phyloP scores from a whole-genome alignment of 2,888 invertebrate species.

The Sinelater perroti region DNA sequence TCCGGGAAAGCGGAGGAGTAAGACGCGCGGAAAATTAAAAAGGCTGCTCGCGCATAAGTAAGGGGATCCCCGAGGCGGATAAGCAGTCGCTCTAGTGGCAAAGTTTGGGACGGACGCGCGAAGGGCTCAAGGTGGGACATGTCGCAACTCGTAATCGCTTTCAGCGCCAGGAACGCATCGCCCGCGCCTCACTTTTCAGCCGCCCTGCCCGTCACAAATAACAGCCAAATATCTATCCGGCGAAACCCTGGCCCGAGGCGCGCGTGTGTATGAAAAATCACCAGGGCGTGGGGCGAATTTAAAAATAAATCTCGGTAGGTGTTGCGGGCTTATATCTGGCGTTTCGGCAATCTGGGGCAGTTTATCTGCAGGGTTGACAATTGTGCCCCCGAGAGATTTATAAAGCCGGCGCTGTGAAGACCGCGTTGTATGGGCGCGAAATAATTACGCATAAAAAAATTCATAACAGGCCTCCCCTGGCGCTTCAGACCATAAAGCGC shows the following conservation, averaged over 20 bases:
- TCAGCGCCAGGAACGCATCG: slow-evolving; percentile 2
- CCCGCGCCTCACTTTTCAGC: slow-evolving; percentile 12
- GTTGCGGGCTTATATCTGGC: slow-evolving; percentile 14
- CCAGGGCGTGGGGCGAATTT: slow-evolving; percentile 25
- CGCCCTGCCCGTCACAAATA: slow-evolving; percentile 21
- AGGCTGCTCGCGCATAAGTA: slow-evolving; percentile 12
- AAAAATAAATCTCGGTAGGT: slow-evolving; percentile 26
- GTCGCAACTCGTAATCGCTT: slow-evolving; percentile 9
- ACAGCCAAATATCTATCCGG: slow-evolving; percentile 16
- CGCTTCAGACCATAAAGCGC: slow-evolving; percentile 4
- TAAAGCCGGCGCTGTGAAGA: not conserved
- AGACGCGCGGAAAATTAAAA: slow-evolving; percentile 13
- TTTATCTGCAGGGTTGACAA: slow-evolving; percentile 13
- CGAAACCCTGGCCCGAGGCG: slow-evolving; percentile 19
- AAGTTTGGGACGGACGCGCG: slow-evolving; percentile 6
- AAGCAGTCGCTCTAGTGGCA: slow-evolving; percentile 5
- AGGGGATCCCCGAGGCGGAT: slow-evolving; percentile 1
- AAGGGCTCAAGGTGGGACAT: slow-evolving; percentile 10
- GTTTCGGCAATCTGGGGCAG: slow-evolving; percentile 11
- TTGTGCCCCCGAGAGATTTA: slow-evolving; percentile 2
- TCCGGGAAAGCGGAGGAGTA: not conserved
- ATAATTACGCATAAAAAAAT: slow-evolving; percentile 6
- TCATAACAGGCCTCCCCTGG: not conserved
- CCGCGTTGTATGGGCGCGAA: not conserved
- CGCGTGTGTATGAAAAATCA: slow-evolving; percentile 32